phyloP scores from a whole-genome alignment of 2,113 vertebrate genomes.

The Spea multiplicata region DNA sequence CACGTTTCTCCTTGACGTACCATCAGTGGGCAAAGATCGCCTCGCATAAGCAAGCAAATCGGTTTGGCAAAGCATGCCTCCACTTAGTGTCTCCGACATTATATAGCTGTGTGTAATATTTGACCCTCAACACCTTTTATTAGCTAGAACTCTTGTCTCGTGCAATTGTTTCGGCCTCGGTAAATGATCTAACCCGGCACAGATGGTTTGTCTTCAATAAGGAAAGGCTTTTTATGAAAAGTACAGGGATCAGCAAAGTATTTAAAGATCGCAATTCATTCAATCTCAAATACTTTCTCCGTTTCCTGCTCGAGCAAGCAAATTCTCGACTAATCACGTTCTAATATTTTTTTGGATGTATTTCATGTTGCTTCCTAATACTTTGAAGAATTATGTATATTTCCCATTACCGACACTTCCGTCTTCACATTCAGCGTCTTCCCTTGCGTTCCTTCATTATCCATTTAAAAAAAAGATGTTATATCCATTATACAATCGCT shows the following conservation, averaged over 20 bases:
- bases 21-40: too few species aligned
- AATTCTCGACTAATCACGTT: conserved; percentile 19
- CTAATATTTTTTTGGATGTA: conserved; percentile 14
- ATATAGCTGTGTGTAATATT: too few species aligned
- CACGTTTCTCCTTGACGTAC: too few species aligned
- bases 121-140: too few species aligned
- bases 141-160: background rate
- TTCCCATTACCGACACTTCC: conserved; percentile 10
- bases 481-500: conserved; percentile 18
- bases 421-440: conserved; percentile 1
- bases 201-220: conserved; percentile 4
- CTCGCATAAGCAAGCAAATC: too few species aligned
- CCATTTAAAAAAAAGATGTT: conserved; percentile 25
- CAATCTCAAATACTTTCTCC: conserved; percentile 5
- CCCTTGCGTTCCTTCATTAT: conserved; percentile 12
- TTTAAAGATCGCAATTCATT: conserved; percentile 26
- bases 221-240: conserved; percentile 11
- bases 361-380: conserved; percentile 29
- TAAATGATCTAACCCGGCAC: background rate
- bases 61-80: too few species aligned
- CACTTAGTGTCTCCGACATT: too few species aligned
- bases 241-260: conserved; percentile 15
- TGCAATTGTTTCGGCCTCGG: background rate
- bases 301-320: conserved; percentile 16
- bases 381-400: conserved; percentile 35